A percentile compares a stretch with the other conserved stretches of the same genome.
Evolutionary conservation across 1,140 invertebrate genomes (phyloP).

Genomic region (Drosophila willistoni): DNA sequence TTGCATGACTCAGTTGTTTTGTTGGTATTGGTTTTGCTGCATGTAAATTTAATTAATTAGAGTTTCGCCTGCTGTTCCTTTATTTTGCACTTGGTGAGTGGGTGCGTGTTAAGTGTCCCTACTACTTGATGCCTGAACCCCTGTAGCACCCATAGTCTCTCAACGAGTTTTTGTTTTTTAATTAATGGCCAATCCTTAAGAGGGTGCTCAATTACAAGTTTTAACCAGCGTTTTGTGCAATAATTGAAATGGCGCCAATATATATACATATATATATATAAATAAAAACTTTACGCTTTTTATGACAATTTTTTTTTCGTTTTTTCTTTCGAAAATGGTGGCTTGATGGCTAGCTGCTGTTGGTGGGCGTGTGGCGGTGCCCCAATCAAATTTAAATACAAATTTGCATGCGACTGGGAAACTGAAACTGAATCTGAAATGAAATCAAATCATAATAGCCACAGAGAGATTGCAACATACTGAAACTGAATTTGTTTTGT

Average conservation of each 20-base stretch:
- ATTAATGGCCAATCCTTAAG: conserved; percentile 71
- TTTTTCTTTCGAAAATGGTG: conserved; percentile 22
- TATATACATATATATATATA: too few relatives aligned
- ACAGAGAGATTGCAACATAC: conserved; percentile 18
- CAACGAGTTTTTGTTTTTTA: conserved; percentile 60
- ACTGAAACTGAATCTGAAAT: conserved; percentile 57
- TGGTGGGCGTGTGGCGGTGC: conserved; percentile 68
- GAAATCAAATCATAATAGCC: conserved; percentile 64
- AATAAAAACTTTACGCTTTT: conserved; percentile 17
- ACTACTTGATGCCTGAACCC: not conserved
- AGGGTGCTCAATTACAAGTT: conserved; percentile 22
- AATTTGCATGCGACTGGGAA: conserved; percentile 75
- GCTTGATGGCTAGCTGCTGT: not conserved
- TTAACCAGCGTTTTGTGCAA: conserved; percentile 32
- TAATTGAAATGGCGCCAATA: conserved; percentile 70
- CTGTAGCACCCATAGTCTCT: conserved; percentile 4
- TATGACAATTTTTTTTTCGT: conserved; percentile 51
- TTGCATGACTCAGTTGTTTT: conserved; percentile 68
- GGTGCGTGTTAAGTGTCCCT: conserved; percentile 48
- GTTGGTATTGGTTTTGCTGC: conserved; percentile 32
- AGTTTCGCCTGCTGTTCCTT: conserved; percentile 7
- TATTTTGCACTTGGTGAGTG: conserved; percentile 21
- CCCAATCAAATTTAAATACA: conserved; percentile 50
- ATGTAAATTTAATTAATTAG: conserved; percentile 36
- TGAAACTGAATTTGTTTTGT: not conserved